Evolutionary conservation across 2,888 invertebrate species (phyloP).

Genomic region (Lasiommata megera): DNA sequence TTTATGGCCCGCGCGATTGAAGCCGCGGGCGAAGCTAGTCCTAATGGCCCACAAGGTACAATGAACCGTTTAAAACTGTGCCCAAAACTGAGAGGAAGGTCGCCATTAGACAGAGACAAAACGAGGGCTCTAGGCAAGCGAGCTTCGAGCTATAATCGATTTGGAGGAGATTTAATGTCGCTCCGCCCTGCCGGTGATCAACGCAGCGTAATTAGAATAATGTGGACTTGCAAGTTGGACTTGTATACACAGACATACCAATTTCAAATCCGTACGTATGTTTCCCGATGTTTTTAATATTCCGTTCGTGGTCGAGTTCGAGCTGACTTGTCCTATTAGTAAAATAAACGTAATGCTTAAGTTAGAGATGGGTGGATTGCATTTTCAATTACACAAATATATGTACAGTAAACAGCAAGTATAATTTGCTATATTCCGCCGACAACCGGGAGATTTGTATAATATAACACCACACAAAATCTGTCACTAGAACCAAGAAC

Average conservation of each 20-base stretch:
- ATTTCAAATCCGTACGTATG: neutral
- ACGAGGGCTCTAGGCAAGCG: slow-evolving; percentile 64
- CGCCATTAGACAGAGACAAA: slow-evolving; percentile 75
- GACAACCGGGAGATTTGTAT: too few relatives aligned
- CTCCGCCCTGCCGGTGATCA: slow-evolving; percentile 49
- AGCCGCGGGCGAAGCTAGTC: slow-evolving; percentile 29
- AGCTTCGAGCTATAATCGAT: slow-evolving; percentile 61
- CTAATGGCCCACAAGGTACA: slow-evolving; percentile 54
- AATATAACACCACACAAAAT: too few relatives aligned
- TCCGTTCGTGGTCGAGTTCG: too few relatives aligned
- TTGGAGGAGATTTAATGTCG: slow-evolving; percentile 70
- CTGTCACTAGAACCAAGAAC: too few relatives aligned
- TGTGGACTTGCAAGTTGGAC: slow-evolving; percentile 49
- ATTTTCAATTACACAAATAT: too few relatives aligned
- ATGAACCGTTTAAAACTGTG: slow-evolving; percentile 68
- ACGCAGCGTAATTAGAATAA: slow-evolving; percentile 67
- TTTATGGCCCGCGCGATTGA: slow-evolving; percentile 13
- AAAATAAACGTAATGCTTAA: too few relatives aligned
- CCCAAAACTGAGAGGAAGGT: slow-evolving; percentile 67
- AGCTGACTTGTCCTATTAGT: too few relatives aligned
- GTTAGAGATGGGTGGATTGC: too few relatives aligned
- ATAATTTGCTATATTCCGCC: too few relatives aligned
- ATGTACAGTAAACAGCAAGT: too few relatives aligned
- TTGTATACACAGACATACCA: slow-evolving; percentile 28
- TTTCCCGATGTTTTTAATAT: too few relatives aligned